These are phyloP conservation scores for Menura novaehollandiae DNA, from an alignment of 2,113 vertebrate genomes.

Conservation along the genomic window DNA sequence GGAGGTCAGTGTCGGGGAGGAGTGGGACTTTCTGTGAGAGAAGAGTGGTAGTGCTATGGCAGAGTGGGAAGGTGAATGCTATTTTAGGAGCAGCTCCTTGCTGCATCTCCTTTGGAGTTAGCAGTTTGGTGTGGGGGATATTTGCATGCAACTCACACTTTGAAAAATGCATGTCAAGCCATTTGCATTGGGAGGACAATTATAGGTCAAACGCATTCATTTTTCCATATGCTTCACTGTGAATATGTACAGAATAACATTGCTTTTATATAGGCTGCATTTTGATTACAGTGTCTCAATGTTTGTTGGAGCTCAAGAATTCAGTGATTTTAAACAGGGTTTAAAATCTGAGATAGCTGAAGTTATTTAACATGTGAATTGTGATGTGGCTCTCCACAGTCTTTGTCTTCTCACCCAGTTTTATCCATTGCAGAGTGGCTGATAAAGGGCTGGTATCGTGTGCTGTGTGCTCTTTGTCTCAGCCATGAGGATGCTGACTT, in stretches of 20 bases:
- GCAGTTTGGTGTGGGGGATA: background rate
- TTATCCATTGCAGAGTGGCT: background rate
- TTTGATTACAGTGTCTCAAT: background rate
- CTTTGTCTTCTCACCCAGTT: background rate
- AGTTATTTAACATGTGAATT: background rate
- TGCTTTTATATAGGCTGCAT: background rate
- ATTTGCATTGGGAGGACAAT: background rate
- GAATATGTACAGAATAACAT: background rate
- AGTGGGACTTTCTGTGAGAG: background rate
- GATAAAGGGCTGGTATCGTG: background rate
- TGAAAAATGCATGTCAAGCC: background rate
- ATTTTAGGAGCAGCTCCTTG: background rate
- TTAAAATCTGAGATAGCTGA: background rate
- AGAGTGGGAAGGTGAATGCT: background rate
- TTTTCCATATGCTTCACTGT: background rate
- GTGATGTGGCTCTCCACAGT: background rate
- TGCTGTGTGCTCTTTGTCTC: background rate
- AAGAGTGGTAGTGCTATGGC: fast-evolving
- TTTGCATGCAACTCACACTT: background rate
- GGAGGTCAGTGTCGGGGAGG: background rate
- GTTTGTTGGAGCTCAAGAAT: background rate
- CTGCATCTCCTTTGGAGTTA: background rate
- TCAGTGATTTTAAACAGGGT: background rate
- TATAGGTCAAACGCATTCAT: background rate
- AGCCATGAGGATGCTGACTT: background rate